Conservation (phyloP, 2,113 vertebrate genomes). For the Tragelaphus strepsiceros region DNA sequence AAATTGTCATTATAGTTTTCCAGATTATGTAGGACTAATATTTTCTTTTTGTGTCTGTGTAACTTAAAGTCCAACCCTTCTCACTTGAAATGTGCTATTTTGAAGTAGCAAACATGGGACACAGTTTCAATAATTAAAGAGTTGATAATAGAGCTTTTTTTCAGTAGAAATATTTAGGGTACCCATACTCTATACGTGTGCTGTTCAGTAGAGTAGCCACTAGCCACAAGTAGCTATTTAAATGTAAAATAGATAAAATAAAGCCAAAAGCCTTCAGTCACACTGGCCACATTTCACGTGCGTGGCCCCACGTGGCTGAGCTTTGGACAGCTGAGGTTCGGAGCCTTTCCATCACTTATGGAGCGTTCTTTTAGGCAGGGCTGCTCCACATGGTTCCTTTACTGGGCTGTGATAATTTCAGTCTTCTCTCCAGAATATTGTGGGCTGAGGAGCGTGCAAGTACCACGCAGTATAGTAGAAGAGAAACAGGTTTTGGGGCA, state of each 20-base stretch:
- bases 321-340: rapidly evolving
- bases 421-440: neutral
- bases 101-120: neutral
- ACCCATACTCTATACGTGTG: no score
- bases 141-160: neutral
- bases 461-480: rapidly evolving
- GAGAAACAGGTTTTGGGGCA: neutral
- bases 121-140: neutral
- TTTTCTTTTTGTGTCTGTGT: neutral
- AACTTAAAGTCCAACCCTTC: neutral
- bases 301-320: neutral
- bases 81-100: neutral
- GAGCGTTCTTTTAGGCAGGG: rapidly evolving
- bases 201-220: no score
- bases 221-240: neutral
- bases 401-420: neutral
- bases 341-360: rapidly evolving
- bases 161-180: neutral
- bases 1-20: neutral
- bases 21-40: neutral
- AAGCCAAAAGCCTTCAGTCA: neutral
- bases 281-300: neutral
- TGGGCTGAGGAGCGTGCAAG: no score
- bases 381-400: rapidly evolving
- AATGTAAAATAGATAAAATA: neutral